phyloP scores from a whole-genome alignment of 2,888 invertebrate genomes.

The Thalpophila matura region DNA sequence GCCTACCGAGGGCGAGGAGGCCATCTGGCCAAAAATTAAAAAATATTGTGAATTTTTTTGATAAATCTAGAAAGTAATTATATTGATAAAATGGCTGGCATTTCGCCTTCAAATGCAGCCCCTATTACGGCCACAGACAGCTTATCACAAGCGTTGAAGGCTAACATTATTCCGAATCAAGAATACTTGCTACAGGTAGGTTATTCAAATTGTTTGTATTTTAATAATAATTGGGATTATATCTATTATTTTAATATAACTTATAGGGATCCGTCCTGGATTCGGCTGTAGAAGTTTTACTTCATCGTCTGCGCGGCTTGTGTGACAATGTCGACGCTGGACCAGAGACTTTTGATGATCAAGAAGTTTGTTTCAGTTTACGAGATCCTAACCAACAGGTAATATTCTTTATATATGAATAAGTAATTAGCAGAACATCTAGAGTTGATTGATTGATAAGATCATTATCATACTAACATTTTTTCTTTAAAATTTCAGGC shows the following conservation, averaged over 20 bases:
- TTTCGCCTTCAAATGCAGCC: slow-evolving; percentile 82
- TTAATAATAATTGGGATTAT: neutral
- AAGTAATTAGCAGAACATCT: neutral
- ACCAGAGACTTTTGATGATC: slow-evolving; percentile 97
- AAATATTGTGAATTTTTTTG: too few species aligned
- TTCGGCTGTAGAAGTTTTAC: slow-evolving; percentile 96
- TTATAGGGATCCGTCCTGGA: slow-evolving; percentile 97
- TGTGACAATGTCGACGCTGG: slow-evolving; percentile 98
- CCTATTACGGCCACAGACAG: slow-evolving; percentile 94
- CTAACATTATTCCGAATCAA: slow-evolving; percentile 97
- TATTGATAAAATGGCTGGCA: slow-evolving; percentile 52
- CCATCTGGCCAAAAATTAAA: too few species aligned
- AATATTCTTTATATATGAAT: slow-evolving; percentile 15
- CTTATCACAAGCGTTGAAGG: slow-evolving; percentile 94
- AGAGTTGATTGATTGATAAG: neutral
- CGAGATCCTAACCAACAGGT: slow-evolving; percentile 92
- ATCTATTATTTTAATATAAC: slow-evolving; percentile 10
- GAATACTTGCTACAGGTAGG: slow-evolving; percentile 94
- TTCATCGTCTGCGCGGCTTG: slow-evolving; percentile 97
- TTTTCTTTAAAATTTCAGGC: slow-evolving; percentile 74
- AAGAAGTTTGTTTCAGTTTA: slow-evolving; percentile 97
- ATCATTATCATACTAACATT: neutral
- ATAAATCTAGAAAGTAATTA: neutral
- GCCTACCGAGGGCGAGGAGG: too few species aligned
- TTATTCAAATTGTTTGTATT: neutral